Conservation (phyloP, 2,888 invertebrate species). For the Plebejus melissa region DNA sequence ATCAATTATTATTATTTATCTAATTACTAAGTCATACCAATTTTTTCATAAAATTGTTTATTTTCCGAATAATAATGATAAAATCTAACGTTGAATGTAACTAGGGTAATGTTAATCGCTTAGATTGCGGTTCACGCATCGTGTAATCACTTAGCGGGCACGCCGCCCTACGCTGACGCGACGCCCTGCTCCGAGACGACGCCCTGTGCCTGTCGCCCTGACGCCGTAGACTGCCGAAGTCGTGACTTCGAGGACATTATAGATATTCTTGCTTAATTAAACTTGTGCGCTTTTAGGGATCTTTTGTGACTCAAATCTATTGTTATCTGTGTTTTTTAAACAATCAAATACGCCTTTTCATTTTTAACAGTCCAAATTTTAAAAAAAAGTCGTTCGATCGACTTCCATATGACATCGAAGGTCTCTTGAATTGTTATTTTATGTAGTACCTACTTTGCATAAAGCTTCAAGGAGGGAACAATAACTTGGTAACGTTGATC, state of each 20-base stretch:
- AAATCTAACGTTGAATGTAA: constrained; percentile 40
- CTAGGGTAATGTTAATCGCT: constrained; percentile 64
- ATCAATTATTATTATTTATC: no score
- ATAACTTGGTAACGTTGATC: no score
- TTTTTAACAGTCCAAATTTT: no score
- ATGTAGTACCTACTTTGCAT: no score
- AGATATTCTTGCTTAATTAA: constrained; percentile 20
- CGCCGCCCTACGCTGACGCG: constrained; percentile 38
- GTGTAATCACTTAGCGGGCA: constrained; percentile 67
- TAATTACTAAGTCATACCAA: neutral
- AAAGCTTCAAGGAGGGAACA: no score
- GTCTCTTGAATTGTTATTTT: no score
- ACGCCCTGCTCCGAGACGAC: constrained; percentile 17
- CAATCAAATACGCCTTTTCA: no score
- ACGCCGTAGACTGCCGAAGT: neutral
- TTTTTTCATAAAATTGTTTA: neutral
- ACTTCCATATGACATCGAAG: no score
- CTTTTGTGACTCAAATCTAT: no score
- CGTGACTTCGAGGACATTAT: neutral
- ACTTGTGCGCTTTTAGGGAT: constrained; percentile 10
- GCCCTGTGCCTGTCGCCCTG: constrained; percentile 19
- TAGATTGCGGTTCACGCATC: constrained; percentile 61
- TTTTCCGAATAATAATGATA: neutral
- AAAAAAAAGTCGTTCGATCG: no score
- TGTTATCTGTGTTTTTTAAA: no score